A percentile compares a stretch with the other conserved stretches of the same genome.
These are phyloP conservation scores for Eonycteris spelaea DNA, from an alignment of 2,113 vertebrate genomes.

Conservation along the genomic window DNA sequence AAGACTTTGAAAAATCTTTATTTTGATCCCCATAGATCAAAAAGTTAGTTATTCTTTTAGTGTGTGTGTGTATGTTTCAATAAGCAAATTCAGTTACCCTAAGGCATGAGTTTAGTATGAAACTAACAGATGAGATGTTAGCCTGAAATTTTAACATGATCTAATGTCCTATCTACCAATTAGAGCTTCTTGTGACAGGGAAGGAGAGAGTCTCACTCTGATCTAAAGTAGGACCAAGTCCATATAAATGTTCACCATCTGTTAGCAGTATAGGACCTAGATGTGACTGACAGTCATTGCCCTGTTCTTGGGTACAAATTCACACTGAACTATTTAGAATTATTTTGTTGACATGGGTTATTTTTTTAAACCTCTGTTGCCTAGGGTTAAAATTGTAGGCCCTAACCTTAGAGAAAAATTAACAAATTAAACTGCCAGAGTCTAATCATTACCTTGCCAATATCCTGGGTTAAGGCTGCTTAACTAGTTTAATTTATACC, in stretches of 20 bases:
- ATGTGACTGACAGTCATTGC: slow-evolving; percentile 42
- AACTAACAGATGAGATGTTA: slow-evolving; percentile 75
- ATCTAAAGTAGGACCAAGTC: slow-evolving; percentile 69
- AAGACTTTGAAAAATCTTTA: slow-evolving; percentile 72
- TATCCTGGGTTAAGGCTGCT: slow-evolving; percentile 67
- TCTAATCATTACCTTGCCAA: slow-evolving; percentile 65
- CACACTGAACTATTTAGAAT: slow-evolving; percentile 61
- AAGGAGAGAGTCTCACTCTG: slow-evolving; percentile 59
- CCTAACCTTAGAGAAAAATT: slow-evolving; percentile 47
- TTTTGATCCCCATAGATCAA: slow-evolving; percentile 65
- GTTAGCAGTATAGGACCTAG: slow-evolving; percentile 67
- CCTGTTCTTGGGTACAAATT: slow-evolving; percentile 50
- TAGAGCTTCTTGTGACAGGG: slow-evolving; percentile 51
- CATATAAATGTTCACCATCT: slow-evolving; percentile 72
- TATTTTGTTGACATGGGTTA: slow-evolving; percentile 51
- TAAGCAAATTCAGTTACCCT: slow-evolving; percentile 42
- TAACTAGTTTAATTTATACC: slow-evolving; percentile 77
- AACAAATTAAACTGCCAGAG: slow-evolving; percentile 48
- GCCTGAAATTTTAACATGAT: slow-evolving; percentile 54
- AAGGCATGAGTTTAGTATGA: slow-evolving; percentile 56
- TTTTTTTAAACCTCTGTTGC: slow-evolving; percentile 33
- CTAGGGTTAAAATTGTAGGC: slow-evolving; percentile 44
- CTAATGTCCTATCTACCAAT: slow-evolving; percentile 72
- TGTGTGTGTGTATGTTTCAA: slow-evolving; percentile 38
- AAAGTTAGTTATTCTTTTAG: slow-evolving; percentile 53